Percentiles rank a stretch among this genome's conserved stretches.
These are phyloP conservation scores for Ooceraea biroi DNA, from an alignment of 1,140 invertebrate species.

Conservation along the genomic window DNA sequence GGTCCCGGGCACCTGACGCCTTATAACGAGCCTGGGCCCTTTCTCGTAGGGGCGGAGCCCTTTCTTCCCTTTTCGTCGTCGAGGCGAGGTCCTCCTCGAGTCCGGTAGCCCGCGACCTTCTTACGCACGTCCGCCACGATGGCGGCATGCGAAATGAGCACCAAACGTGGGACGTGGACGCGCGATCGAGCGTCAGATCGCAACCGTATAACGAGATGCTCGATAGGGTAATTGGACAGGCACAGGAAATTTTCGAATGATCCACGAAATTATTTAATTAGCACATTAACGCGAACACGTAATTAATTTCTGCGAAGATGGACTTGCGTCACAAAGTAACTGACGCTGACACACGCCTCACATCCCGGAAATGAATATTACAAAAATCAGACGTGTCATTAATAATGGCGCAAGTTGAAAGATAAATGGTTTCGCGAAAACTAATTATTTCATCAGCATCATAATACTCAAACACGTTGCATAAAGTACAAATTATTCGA, in stretches of 20 bases:
- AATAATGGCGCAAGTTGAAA: slow-evolving; percentile 18
- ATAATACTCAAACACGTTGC: not conserved
- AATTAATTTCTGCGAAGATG: slow-evolving; percentile 24
- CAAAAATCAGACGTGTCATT: slow-evolving; percentile 18
- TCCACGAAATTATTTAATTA: slow-evolving; percentile 47
- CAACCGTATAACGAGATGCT: slow-evolving; percentile 23
- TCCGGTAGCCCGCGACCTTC: slow-evolving; percentile 61
- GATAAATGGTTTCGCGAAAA: not conserved
- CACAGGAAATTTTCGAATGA: slow-evolving; percentile 35
- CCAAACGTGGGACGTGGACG: not conserved
- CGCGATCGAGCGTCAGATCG: slow-evolving; percentile 12
- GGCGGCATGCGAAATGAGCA: slow-evolving; percentile 8
- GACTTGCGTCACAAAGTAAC: not conserved
- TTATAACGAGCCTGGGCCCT: slow-evolving; percentile 70
- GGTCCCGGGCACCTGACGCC: slow-evolving; percentile 76
- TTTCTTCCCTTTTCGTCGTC: slow-evolving; percentile 71
- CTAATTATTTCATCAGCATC: not conserved
- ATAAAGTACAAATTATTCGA: not conserved
- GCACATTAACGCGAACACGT: not conserved
- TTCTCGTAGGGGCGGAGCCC: slow-evolving; percentile 63
- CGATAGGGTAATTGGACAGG: slow-evolving; percentile 19
- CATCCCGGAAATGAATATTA: not conserved
- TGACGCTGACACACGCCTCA: not conserved
- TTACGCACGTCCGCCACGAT: slow-evolving; percentile 18
- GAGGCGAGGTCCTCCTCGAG: slow-evolving; percentile 39